A percentile compares a stretch with the other conserved stretches of the same genome.
Evolutionary conservation across 2,113 vertebrate genomes (phyloP).

Genomic region (Leptosomus discolor): DNA sequence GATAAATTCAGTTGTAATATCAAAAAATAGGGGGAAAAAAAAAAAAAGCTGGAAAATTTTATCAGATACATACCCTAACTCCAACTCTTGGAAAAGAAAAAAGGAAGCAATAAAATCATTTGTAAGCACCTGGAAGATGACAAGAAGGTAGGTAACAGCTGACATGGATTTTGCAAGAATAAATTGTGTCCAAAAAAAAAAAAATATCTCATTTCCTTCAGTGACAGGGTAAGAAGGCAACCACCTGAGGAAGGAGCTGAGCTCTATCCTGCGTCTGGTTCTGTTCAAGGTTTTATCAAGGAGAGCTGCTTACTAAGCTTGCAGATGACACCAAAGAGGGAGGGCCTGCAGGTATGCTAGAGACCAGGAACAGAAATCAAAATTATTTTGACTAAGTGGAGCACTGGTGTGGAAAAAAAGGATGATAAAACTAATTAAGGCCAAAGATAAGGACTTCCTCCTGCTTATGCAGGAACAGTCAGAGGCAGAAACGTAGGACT

Average conservation of each 20-base stretch:
- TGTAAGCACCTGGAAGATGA: not conserved
- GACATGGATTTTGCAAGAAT: not conserved
- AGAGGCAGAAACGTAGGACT: not conserved
- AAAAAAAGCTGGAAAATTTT: not conserved
- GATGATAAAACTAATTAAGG: not conserved
- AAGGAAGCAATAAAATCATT: not conserved
- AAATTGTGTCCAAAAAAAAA: not conserved
- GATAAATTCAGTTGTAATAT: not conserved
- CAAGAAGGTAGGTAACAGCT: not conserved
- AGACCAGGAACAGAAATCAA: not conserved
- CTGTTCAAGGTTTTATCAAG: not conserved
- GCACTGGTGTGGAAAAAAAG: not conserved
- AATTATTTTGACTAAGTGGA: not conserved
- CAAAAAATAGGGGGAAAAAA: not conserved
- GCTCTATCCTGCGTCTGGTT: not conserved
- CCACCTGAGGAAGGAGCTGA: not conserved
- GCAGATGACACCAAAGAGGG: not conserved
- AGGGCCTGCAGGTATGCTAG: not conserved
- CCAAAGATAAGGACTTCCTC: not conserved
- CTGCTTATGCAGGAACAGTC: not conserved
- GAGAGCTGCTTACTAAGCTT: not conserved
- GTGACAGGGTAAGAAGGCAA: not conserved
- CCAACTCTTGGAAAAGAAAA: not conserved
- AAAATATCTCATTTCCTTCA: not conserved
- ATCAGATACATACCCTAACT: not conserved